Base-by-base conservation (phyloP, 2,888 invertebrate genomes). In the Ellobium chinense region DNA sequence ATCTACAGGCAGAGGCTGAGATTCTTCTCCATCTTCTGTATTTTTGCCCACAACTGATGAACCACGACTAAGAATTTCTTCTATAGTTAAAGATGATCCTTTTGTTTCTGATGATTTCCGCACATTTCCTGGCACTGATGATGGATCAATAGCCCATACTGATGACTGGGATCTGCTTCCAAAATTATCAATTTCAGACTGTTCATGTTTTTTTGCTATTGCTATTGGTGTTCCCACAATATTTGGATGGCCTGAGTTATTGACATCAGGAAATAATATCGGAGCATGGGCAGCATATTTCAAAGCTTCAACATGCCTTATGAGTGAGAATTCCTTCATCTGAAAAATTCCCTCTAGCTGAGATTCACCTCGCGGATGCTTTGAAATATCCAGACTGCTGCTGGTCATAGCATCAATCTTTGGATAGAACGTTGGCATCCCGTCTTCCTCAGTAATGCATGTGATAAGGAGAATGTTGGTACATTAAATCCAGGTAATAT, bases 121-220 rank as follows among this genome's bases (percentile, higher is more conserved):
- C 2, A 76, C 36, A 58, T 76, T 76, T 24, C 76, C 76, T 36
- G 36, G 66, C 18, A 76, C 76, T 36, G 21, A 34, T 12, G 66
- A 54, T 1, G 76, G 76, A 68, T 76, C 76, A 36, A 58, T 29
- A 2, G 58, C 73, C 73, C 36, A 36, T 1, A 24, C 36, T 27
- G 74, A 46, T n/a, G 37, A 24, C 9, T 37, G 27, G 1, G 66
- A 37, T 54, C 24, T 18, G n/a, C 39, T 9, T n/a, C 31, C 46
- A 7, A 75, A 63, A 21, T 21, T 46, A 2, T 12, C 39, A 4
- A 63, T 1, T 27, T 63, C 63, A 29, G 63, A 29, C 18, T 63
- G 27, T 63, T 63, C 63, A 12, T 29, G 14, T 27, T 29, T 63
- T 12, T 27, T 27, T 18, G 63, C 63, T 27, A 63, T 63, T 4